These are phyloP conservation scores for Elachura formosa DNA, from an alignment of 2,113 vertebrate genomes.

Conservation along the genomic window DNA sequence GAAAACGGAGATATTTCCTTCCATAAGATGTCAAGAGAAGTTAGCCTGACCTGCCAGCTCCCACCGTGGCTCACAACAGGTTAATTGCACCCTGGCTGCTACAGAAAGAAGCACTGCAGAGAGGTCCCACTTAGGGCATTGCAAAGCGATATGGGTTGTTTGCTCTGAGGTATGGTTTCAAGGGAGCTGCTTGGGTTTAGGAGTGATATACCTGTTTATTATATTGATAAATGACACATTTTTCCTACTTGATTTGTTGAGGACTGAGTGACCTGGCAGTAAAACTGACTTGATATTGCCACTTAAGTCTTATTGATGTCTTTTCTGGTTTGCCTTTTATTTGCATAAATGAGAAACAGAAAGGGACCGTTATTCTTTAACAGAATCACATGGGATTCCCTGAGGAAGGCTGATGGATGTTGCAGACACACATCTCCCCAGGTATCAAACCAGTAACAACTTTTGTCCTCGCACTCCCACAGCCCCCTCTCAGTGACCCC, in stretches of 20 bases:
- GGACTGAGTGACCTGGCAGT: conserved; percentile 59
- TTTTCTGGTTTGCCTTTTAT: conserved; percentile 4
- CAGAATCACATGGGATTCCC: neutral
- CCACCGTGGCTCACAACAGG: accelerated
- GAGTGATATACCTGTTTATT: conserved; percentile 51
- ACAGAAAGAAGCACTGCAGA: neutral
- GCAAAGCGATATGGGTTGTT: conserved; percentile 5
- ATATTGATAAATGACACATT: conserved; percentile 57
- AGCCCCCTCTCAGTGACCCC: neutral
- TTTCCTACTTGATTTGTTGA: conserved; percentile 44
- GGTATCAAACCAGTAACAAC: neutral
- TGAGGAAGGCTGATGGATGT: neutral
- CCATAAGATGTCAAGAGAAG: neutral
- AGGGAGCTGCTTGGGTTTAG: conserved; percentile 42
- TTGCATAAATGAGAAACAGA: conserved; percentile 50
- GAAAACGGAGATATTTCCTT: neutral
- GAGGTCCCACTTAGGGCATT: neutral
- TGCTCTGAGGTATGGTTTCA: conserved; percentile 8
- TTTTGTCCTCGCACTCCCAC: neutral
- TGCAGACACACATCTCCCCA: conserved; percentile 2
- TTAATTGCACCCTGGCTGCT: neutral
- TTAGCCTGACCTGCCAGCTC: accelerated
- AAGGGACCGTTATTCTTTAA: neutral
- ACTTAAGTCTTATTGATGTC: conserved; percentile 61
- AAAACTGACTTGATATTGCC: conserved; percentile 62